Evolutionary conservation across 2,113 vertebrate species (phyloP).

Genomic region (Sturnus vulgaris): DNA sequence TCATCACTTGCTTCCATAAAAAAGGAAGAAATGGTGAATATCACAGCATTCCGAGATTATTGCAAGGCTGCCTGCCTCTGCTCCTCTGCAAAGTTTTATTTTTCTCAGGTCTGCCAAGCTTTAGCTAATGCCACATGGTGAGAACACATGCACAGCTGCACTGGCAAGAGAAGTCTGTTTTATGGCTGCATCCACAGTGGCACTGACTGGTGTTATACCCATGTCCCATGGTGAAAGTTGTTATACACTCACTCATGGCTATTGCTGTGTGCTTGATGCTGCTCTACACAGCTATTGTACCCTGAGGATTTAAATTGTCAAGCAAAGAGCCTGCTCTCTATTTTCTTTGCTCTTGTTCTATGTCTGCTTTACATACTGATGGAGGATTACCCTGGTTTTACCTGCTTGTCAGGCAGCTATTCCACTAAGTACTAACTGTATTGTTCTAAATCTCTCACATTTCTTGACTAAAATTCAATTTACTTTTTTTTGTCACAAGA

Average conservation of each 20-base stretch:
- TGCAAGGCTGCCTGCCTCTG: not conserved
- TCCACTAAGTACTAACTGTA: conserved; percentile 59
- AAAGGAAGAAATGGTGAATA: not conserved
- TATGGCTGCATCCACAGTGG: not conserved
- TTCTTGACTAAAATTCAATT: conserved; percentile 59
- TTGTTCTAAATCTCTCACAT: conserved; percentile 68
- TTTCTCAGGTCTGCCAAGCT: not conserved
- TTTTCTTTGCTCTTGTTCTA: conserved; percentile 63
- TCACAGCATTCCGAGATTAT: not conserved
- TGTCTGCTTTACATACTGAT: conserved; percentile 53
- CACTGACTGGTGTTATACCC: not conserved
- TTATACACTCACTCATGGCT: not conserved
- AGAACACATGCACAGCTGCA: not conserved
- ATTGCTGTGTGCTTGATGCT: not conserved
- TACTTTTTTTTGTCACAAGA: conserved; percentile 48
- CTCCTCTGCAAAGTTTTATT: not conserved
- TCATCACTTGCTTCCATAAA: not conserved
- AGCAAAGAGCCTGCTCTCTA: conserved; percentile 42
- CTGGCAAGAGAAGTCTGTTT: not conserved
- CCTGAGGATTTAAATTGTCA: conserved; percentile 68
- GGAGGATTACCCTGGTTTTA: conserved; percentile 65
- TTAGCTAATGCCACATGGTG: not conserved
- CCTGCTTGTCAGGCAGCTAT: conserved; percentile 64
- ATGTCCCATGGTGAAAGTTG: not conserved
- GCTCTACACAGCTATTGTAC: conserved; percentile 22